Conservation (phyloP, 2,113 vertebrate genomes). For the Xyrauchen texanus region DNA sequence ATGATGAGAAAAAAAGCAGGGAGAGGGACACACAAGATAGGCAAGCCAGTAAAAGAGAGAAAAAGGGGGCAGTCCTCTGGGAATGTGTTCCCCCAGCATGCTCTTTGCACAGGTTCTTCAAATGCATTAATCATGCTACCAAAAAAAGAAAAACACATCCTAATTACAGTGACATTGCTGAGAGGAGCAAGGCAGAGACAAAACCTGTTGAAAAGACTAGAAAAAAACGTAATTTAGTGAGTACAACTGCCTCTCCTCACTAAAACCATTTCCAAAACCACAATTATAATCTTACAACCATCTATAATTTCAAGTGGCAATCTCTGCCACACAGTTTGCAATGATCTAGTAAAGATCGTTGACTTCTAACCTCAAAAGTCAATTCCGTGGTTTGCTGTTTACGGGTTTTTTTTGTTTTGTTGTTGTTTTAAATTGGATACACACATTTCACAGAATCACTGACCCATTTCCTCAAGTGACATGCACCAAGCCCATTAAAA, state of each 20-base stretch:
- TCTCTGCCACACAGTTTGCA: slow-evolving; percentile 14
- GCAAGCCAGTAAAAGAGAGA: not conserved
- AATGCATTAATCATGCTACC: slow-evolving; percentile 27
- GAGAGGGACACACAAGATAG: not conserved
- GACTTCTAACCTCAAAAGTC: slow-evolving; percentile 27
- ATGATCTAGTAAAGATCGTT: slow-evolving; percentile 12
- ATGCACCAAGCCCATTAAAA: too few species aligned
- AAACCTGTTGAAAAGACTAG: not conserved
- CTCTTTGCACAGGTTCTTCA: slow-evolving; percentile 12
- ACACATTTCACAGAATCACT: too few species aligned
- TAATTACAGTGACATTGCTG: slow-evolving; percentile 35
- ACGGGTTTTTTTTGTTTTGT: too few species aligned
- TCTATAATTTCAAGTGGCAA: slow-evolving; percentile 35
- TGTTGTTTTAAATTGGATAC: too few species aligned
- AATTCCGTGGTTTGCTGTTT: slow-evolving; percentile 30
- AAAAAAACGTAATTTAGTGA: too few species aligned
- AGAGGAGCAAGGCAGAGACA: not conserved
- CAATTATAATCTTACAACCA: slow-evolving; percentile 36
- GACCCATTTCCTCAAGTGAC: too few species aligned
- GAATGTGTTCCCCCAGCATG: slow-evolving; percentile 30
- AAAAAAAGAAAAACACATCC: not conserved
- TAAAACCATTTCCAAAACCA: slow-evolving; percentile 27
- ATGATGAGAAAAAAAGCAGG: slow-evolving; percentile 42
- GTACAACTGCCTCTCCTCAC: too few species aligned
- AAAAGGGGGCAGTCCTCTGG: not conserved